Evolutionary conservation across 2,888 invertebrate genomes (phyloP).

Genomic region (Callosobruchus maculatus): DNA sequence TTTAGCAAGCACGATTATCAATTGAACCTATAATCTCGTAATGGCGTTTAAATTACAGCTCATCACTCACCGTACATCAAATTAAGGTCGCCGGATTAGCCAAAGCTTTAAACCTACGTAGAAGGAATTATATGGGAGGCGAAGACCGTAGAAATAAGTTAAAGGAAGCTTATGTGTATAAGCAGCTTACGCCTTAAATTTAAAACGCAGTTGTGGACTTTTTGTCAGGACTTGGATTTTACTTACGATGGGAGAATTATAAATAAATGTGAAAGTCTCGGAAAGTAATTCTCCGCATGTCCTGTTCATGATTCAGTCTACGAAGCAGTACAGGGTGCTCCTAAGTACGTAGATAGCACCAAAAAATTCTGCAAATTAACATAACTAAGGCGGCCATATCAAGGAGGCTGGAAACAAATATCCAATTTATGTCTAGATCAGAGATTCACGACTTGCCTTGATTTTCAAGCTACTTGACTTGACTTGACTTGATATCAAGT

Average conservation of each 20-base stretch:
- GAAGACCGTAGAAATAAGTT: not conserved
- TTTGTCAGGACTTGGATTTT: not conserved
- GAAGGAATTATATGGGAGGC: not conserved
- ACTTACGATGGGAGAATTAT: not conserved
- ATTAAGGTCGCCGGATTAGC: not conserved
- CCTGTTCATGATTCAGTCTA: not conserved
- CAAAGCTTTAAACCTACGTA: not conserved
- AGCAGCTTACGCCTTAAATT: not conserved
- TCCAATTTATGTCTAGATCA: too few species aligned
- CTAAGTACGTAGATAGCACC: too few species aligned
- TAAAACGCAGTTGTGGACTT: not conserved
- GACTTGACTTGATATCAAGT: too few species aligned
- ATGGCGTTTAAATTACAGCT: not conserved
- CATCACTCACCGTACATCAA: not conserved
- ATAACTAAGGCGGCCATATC: too few species aligned
- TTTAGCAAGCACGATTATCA: not conserved
- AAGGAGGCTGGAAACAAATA: too few species aligned
- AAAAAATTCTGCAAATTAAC: too few species aligned
- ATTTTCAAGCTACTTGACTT: too few species aligned
- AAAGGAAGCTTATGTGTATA: not conserved
- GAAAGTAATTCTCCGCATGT: not conserved
- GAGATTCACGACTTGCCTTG: too few species aligned
- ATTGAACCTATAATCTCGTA: not conserved
- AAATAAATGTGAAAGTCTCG: not conserved
- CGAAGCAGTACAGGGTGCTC: too few species aligned